Evolutionary conservation across 2,797 vertebrate genomes (phyloP).

Genomic region (Alca torda): DNA sequence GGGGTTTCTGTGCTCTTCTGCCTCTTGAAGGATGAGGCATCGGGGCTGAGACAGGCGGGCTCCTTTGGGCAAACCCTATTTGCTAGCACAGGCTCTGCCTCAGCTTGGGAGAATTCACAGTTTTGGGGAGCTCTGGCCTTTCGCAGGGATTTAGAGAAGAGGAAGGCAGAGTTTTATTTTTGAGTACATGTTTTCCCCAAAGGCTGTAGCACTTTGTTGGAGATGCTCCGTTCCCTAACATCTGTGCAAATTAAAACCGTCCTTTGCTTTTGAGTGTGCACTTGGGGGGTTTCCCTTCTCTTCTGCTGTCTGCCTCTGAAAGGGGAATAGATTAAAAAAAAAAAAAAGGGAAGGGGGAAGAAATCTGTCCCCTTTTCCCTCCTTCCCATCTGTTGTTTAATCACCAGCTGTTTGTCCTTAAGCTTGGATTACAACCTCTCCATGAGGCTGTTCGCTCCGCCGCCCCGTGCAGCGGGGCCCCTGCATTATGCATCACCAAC

Average conservation of each 20-base stretch:
- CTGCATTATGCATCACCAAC: accelerated
- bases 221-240: background rate
- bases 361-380: conserved; percentile 13
- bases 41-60: accelerated
- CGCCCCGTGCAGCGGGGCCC: accelerated
- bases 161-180: background rate
- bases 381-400: conserved; percentile 46
- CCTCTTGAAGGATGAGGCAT: background rate
- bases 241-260: conserved; percentile 16
- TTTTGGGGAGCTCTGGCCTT: background rate
- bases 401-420: conserved; percentile 53
- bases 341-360: background rate
- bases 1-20: background rate
- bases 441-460: background rate
- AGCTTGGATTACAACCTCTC: conserved; percentile 31
- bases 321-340: background rate
- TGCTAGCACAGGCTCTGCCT: background rate
- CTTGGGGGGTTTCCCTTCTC: background rate
- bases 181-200: background rate
- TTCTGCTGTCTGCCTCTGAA: background rate
- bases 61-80: background rate
- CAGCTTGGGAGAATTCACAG: background rate
- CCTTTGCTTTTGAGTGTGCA: background rate
- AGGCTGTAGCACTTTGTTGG: background rate
- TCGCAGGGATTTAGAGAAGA: background rate